Conservation (phyloP, 2,113 vertebrate genomes). For the Mola mola region DNA sequence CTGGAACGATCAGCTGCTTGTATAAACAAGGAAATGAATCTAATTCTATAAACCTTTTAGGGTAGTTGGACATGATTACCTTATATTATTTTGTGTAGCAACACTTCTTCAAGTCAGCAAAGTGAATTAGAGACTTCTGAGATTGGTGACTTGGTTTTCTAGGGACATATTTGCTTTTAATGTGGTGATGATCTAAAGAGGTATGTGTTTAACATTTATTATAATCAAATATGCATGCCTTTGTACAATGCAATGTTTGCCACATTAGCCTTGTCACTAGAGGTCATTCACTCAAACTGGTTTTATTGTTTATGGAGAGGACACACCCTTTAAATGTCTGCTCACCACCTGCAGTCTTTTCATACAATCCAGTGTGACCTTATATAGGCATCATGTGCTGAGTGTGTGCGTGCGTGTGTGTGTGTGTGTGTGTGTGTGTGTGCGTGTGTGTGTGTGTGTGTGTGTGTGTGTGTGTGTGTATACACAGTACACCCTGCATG, state of each 20-base stretch:
- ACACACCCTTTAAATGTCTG: neutral
- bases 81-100: neutral
- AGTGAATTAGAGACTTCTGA: neutral
- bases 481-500: neutral
- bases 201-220: neutral
- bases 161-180: neutral
- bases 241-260: neutral
- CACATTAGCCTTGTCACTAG: neutral
- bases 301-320: slow-evolving; percentile 6
- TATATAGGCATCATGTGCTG: slow-evolving; percentile 30
- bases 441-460: neutral
- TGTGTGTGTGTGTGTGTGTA: neutral
- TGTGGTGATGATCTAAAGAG: neutral
- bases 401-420: neutral
- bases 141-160: slow-evolving; percentile 1
- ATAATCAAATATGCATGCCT: neutral
- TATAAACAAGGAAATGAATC: slow-evolving; percentile 3
- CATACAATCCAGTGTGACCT: slow-evolving; percentile 20
- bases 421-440: neutral
- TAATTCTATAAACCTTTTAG: neutral
- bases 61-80: neutral
- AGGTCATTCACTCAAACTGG: neutral
- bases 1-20: neutral
- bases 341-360: neutral
- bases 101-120: slow-evolving; percentile 6